These are phyloP conservation scores for Drosophila azteca DNA, from an alignment of 1,140 invertebrate genomes.

Conservation along the genomic window DNA sequence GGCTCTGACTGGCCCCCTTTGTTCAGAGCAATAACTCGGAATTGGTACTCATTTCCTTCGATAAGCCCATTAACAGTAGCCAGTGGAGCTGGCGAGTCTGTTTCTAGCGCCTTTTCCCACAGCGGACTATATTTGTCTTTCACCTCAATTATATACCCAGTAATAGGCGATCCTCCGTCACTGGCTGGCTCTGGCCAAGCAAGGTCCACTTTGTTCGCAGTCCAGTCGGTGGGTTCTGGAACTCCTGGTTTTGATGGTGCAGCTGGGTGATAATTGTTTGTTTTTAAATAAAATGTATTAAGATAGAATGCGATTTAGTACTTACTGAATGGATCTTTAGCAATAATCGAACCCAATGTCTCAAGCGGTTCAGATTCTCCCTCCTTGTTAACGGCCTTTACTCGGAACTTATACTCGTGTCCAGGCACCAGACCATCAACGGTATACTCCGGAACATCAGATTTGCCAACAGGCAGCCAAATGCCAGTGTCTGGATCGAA, in stretches of 20 bases:
- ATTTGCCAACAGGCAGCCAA: slow-evolving; percentile 94
- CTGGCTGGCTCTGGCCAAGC: slow-evolving; percentile 92
- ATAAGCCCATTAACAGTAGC: slow-evolving; percentile 93
- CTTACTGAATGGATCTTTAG: slow-evolving; percentile 95
- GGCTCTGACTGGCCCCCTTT: slow-evolving; percentile 96
- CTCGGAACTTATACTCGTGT: slow-evolving; percentile 98
- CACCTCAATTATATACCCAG: slow-evolving; percentile 97
- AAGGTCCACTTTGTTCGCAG: slow-evolving; percentile 94
- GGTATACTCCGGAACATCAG: slow-evolving; percentile 92
- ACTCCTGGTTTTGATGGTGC: slow-evolving; percentile 92
- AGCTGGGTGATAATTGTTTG: slow-evolving; percentile 78
- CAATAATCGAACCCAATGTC: slow-evolving; percentile 94
- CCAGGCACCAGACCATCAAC: slow-evolving; percentile 95
- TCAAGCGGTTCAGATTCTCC: slow-evolving; percentile 98
- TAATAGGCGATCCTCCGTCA: slow-evolving; percentile 96
- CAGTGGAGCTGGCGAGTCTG: slow-evolving; percentile 88
- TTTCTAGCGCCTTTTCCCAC: slow-evolving; percentile 95
- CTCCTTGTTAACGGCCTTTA: slow-evolving; percentile 98
- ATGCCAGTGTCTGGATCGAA: slow-evolving; percentile 95
- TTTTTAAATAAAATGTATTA: not conserved
- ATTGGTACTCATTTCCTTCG: slow-evolving; percentile 99
- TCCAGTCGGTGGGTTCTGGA: slow-evolving; percentile 95
- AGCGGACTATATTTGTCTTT: slow-evolving; percentile 97
- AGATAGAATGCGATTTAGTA: not conserved
- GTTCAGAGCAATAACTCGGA: slow-evolving; percentile 98